Conservation (phyloP, 2,888 invertebrate species). For the Eupithecia tripunctaria region DNA sequence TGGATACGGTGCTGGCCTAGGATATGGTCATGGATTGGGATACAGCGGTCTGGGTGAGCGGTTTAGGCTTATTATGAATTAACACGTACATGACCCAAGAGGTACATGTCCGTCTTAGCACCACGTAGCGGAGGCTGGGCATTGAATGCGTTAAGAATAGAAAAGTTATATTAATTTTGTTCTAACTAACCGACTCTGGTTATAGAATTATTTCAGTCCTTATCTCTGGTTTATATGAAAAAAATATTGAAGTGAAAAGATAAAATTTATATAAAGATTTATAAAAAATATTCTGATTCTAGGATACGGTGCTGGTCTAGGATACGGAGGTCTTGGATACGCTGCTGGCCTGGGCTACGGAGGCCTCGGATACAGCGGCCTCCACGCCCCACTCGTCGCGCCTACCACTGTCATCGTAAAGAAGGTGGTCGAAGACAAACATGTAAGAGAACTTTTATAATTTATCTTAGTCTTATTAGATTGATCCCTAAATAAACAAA, state of each 20-base stretch:
- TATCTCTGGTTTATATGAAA: not conserved
- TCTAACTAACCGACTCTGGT: not conserved
- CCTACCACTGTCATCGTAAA: constrained; percentile 6
- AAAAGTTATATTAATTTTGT: not conserved
- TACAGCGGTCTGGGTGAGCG: not conserved
- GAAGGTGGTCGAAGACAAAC: constrained; percentile 2
- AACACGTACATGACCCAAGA: too few relatives aligned
- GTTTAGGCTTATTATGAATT: too few relatives aligned
- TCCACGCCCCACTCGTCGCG: constrained; percentile 1
- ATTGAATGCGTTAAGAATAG: too few relatives aligned
- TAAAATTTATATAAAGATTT: too few relatives aligned
- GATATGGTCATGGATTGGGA: not conserved
- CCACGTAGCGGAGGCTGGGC: too few relatives aligned
- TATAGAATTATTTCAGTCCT: not conserved
- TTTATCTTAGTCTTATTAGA: not conserved
- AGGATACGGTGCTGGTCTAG: constrained; percentile 1
- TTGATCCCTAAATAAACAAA: not conserved
- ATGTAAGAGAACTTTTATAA: not conserved
- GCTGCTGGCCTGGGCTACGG: constrained; percentile 5
- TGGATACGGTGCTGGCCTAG: not conserved
- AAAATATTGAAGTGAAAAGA: not conserved
- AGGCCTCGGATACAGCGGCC: constrained; percentile 5
- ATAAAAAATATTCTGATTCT: not conserved
- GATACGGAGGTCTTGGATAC: constrained; percentile 5
- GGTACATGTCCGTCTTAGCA: too few relatives aligned